These are phyloP conservation scores for Psammodynastes pulverulentus DNA, from an alignment of 2,113 vertebrate species.

Conservation along the genomic window DNA sequence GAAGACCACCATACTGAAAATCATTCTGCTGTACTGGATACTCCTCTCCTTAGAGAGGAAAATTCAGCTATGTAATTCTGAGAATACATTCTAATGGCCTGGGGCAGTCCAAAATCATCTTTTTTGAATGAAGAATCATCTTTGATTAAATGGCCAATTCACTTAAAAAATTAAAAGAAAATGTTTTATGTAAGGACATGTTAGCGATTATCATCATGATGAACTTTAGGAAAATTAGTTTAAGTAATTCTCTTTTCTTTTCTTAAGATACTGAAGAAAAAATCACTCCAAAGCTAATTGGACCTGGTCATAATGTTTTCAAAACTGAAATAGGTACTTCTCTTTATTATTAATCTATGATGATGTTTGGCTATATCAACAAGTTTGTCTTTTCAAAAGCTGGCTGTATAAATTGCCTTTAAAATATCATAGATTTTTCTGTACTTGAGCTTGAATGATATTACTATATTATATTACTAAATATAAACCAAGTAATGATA, in stretches of 20 bases:
- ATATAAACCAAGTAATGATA: background rate
- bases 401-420: background rate
- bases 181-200: background rate
- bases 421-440: background rate
- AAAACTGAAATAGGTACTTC: slow-evolving; percentile 71
- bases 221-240: background rate
- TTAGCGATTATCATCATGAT: background rate
- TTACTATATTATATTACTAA: background rate
- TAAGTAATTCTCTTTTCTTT: background rate
- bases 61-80: background rate
- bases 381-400: background rate
- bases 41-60: background rate
- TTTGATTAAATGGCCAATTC: background rate
- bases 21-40: background rate
- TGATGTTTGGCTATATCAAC: background rate
- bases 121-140: background rate
- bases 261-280: slow-evolving; percentile 40
- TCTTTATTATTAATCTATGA: background rate
- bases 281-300: slow-evolving; percentile 49
- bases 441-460: background rate
- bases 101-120: background rate
- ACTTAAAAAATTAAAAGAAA: background rate
- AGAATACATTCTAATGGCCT: background rate
- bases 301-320: slow-evolving; percentile 23
- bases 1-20: background rate